Evolutionary conservation across 2,797 vertebrate genomes (phyloP), one percentile per base, ranked within the genome.

Genomic region (Coregonus suidteri): DNA sequence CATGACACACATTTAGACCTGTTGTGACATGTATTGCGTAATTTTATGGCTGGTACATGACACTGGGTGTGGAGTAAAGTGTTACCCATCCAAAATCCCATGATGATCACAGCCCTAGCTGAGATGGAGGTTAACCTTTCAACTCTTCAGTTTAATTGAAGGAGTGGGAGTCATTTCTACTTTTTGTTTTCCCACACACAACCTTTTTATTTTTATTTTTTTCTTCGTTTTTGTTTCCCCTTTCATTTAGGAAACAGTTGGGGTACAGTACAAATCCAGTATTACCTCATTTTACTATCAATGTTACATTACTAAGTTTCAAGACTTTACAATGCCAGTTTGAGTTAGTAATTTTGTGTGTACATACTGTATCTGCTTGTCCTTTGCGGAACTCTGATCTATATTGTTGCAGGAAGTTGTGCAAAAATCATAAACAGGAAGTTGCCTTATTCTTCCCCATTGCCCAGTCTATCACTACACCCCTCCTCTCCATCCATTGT

Each of bases 361-460:
- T 64, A 66, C 64, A 65, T 65, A 4, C 31, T 34, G 2, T 34
- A 34, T 59, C 31, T 13, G 31, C 31, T 59, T 59, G 15, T 73
- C 71, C 5, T 54, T 73, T 59, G 20, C 20, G 13, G 6, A 71
- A n/a, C 15, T 47, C 11, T 47, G 41, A 9, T 3, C 41, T 73
- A 59, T 56, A 59, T 70, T 78, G 80, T 78, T 81, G 83, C 87
- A 90, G 91, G 90, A 93, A 91, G 86, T 91, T 91, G 82, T 88
- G 90, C 80, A 90, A 87, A 91, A 84, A 85, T 86, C 81, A 14
- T 1, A 20, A 81, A 90, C 89, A 89, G 86, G 84, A 90, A 88
- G 87, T 83, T 81, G 86, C 79, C 81, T 75, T 88, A 78, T 90
- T 91, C 31, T 73, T 85, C 83, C 47, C 74, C 78, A 83, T 87